Conservation (phyloP, 2,888 invertebrate species). For the Homarus gammarus region DNA sequence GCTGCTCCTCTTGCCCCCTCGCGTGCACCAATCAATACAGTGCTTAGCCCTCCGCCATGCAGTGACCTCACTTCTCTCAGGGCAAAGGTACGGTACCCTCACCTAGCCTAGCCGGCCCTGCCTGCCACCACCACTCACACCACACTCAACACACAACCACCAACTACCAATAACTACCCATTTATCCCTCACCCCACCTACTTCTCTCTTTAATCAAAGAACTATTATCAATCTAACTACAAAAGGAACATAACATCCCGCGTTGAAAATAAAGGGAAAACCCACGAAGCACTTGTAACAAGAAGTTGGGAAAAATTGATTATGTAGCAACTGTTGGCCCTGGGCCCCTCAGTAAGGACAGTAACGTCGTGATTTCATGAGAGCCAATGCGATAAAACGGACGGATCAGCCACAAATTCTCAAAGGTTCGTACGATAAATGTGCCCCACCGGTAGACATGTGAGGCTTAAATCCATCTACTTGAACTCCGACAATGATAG, state of each 20-base stretch:
- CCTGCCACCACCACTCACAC: not conserved
- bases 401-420: conserved; percentile 65
- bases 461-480: too few relatives aligned
- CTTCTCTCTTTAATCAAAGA: not conserved
- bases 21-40: conserved; percentile 72
- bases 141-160: not conserved
- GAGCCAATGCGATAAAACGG: conserved; percentile 58
- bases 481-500: too few relatives aligned
- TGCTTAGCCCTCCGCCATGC: conserved; percentile 67
- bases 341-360: conserved; percentile 63
- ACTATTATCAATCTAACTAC: too few relatives aligned
- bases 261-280: not conserved
- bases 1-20: conserved; percentile 30
- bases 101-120: too few relatives aligned
- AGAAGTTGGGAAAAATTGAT: conserved; percentile 43
- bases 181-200: not conserved
- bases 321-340: conserved; percentile 52
- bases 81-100: conserved; percentile 38
- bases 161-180: not conserved
- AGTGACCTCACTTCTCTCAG: conserved; percentile 49
- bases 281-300: not conserved
- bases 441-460: too few relatives aligned
- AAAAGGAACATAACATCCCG: too few relatives aligned
- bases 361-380: conserved; percentile 62
- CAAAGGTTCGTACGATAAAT: too few relatives aligned